Evolutionary conservation across 2,113 vertebrate species (phyloP), one percentile per base, ranked within the genome.

Genomic region (Recurvirostra avosetta): DNA sequence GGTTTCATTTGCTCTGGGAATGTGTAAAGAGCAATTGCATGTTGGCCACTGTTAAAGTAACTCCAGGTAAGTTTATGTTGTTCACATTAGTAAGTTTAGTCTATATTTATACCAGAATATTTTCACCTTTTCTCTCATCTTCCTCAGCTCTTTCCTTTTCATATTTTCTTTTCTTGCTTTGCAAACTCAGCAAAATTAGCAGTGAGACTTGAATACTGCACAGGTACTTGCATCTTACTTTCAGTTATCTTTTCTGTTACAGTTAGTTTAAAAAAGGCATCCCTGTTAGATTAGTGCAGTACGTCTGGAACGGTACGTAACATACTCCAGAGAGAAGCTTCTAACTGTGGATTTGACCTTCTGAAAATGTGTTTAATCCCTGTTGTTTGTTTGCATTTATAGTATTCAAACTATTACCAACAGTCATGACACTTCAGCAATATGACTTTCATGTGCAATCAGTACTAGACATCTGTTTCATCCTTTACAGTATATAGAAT

Each of bases 311-410:
- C 62, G 75, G 52, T 50, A 8, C 2, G 0, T 81, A 86, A 55
- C 49, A 25, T 49, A 34, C 68, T 93, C 55, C 63, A 43, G 77
- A 55, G 78, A 52, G 47, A 81, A 81, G 84, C 55, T 81, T 87
- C n/a, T 78, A 74, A 94, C 53, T 56, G 50, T 94, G 85, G 83
- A 73, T 97, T 95, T 96, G 79, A 91, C 96, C 65, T 94, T 77
- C 93, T 12, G 53, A 49, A 72, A 88, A 81, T 92, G 40, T 88
- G 65, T 76, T 94, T 94, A 89, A 91, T 96, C 49, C 58, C 74
- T 32, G 76, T 86, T 96, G 87, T 96, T 78, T 96, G 86, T 92
- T 94, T 96, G 86, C 77, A 47, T 78, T 53, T 79, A 45, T 63
- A 88, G 63, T 77, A 63, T 95, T 90, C 80, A 75, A 95, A 62